phyloP scores from a whole-genome alignment of 1,140 invertebrate genomes.

The Micrasema minimum region DNA sequence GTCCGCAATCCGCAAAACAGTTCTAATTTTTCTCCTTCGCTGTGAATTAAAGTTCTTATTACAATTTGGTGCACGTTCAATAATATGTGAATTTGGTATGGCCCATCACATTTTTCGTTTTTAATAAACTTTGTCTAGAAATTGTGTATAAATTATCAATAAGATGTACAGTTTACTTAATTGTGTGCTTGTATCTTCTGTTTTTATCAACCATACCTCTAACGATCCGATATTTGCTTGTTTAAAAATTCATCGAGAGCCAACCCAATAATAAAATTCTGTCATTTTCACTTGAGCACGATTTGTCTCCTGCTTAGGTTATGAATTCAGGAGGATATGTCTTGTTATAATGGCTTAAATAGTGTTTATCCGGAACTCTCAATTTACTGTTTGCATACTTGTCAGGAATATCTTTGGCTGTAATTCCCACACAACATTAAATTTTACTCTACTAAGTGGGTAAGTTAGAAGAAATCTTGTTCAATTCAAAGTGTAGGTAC shows the following conservation, averaged over 20 bases:
- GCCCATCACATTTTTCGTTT: constrained; percentile 15
- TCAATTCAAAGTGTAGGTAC: too few species aligned
- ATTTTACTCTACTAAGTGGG: too few species aligned
- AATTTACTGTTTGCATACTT: too few species aligned
- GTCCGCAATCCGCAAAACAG: constrained; percentile 46
- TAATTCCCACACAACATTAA: too few species aligned
- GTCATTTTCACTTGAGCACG: constrained; percentile 4
- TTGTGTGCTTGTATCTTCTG: too few species aligned
- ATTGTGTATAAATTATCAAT: neutral
- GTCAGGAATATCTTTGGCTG: too few species aligned
- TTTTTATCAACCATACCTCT: too few species aligned
- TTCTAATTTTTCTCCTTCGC: constrained; percentile 38
- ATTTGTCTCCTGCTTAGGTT: constrained; percentile 1
- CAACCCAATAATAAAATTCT: neutral
- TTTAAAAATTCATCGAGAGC: neutral
- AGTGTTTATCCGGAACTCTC: constrained; percentile 13
- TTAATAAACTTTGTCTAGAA: neutral
- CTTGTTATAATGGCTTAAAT: constrained; percentile 16
- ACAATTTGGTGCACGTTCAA: too few species aligned
- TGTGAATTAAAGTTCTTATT: neutral
- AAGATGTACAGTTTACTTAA: too few species aligned
- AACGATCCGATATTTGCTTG: too few species aligned
- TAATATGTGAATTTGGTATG: constrained; percentile 3
- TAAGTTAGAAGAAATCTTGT: too few species aligned
- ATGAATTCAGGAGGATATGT: constrained; percentile 5